A percentile compares a stretch with the other conserved stretches of the same genome.
phyloP scores from a whole-genome alignment of 2,113 vertebrate species.

The Melanostigma gelatinosum region DNA sequence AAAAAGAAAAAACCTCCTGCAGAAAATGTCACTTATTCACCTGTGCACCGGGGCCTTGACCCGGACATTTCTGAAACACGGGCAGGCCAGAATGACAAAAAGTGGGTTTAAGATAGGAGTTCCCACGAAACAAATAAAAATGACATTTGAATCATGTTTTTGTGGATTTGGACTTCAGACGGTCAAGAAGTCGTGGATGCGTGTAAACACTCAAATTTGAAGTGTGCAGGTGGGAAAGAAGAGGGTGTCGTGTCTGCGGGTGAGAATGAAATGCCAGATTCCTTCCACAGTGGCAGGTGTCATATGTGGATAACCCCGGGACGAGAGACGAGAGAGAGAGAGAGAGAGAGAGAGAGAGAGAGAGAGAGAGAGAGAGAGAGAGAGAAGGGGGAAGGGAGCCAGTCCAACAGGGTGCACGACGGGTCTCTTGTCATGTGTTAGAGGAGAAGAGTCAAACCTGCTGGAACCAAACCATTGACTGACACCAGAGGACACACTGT shows the following conservation, averaged over 20 bases:
- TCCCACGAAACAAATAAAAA: slow-evolving; percentile 54
- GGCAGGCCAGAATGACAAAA: slow-evolving; percentile 17
- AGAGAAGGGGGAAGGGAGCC: slow-evolving; percentile 12
- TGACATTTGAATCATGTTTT: slow-evolving; percentile 36
- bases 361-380: slow-evolving; percentile 2
- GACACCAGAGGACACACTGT: slow-evolving; percentile 69
- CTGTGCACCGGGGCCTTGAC: slow-evolving; percentile 62
- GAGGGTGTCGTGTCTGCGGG: slow-evolving; percentile 49
- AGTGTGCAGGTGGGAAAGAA: slow-evolving; percentile 35
- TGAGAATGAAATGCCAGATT: slow-evolving; percentile 70
- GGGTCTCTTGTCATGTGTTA: slow-evolving; percentile 58
- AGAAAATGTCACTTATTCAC: slow-evolving; percentile 81
- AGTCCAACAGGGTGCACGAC: slow-evolving; percentile 55
- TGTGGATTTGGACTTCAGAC: background rate
- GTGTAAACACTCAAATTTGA: slow-evolving; percentile 58
- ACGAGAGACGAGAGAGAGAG: slow-evolving; percentile 27
- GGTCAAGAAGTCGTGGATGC: slow-evolving; percentile 13
- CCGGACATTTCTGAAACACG: slow-evolving; percentile 42
- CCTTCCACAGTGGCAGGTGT: slow-evolving; percentile 46
- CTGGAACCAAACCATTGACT: slow-evolving; percentile 65
- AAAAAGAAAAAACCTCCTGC: slow-evolving; percentile 36
- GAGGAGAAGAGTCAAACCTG: slow-evolving; percentile 61
- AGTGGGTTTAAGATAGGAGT: slow-evolving; percentile 29
- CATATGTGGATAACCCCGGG: slow-evolving; percentile 62
- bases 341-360: background rate